A percentile compares a stretch with the other conserved stretches of the same genome.
Conservation (phyloP, 1,140 invertebrate genomes). For the Papilio aristodemus region DNA sequence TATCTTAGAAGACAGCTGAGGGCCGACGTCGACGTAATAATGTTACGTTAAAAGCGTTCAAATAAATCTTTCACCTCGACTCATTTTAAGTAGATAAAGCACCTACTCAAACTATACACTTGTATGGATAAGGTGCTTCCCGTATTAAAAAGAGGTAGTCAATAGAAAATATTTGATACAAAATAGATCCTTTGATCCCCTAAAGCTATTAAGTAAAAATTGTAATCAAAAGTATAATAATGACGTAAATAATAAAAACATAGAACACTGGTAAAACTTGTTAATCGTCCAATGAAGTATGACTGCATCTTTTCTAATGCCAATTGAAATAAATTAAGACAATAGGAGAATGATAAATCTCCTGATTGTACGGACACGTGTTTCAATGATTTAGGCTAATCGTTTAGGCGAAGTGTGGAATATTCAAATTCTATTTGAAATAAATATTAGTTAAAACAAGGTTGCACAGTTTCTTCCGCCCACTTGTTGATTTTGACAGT, state of each 20-base stretch:
- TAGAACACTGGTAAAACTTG: not conserved
- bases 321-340: slow-evolving; percentile 27
- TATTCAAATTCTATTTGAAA: too few relatives aligned
- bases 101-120: not conserved
- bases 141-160: not conserved
- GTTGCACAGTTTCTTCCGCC: too few relatives aligned
- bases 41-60: slow-evolving; percentile 42
- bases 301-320: slow-evolving; percentile 26
- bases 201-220: too few relatives aligned
- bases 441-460: too few relatives aligned
- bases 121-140: slow-evolving; percentile 10
- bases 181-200: not conserved
- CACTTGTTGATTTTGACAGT: not conserved
- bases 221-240: too few relatives aligned
- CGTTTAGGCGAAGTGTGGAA: too few relatives aligned
- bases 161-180: not conserved
- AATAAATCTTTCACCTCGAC: slow-evolving; percentile 57
- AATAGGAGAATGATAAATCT: not conserved
- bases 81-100: slow-evolving; percentile 47
- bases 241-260: not conserved
- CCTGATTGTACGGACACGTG: not conserved
- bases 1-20: slow-evolving; percentile 17
- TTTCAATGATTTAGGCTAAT: not conserved
- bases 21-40: slow-evolving; percentile 28
- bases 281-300: not conserved